These are phyloP conservation scores for Tenebrosternarchus preto DNA, from an alignment of 2,113 vertebrate species.

Conservation along the genomic window DNA sequence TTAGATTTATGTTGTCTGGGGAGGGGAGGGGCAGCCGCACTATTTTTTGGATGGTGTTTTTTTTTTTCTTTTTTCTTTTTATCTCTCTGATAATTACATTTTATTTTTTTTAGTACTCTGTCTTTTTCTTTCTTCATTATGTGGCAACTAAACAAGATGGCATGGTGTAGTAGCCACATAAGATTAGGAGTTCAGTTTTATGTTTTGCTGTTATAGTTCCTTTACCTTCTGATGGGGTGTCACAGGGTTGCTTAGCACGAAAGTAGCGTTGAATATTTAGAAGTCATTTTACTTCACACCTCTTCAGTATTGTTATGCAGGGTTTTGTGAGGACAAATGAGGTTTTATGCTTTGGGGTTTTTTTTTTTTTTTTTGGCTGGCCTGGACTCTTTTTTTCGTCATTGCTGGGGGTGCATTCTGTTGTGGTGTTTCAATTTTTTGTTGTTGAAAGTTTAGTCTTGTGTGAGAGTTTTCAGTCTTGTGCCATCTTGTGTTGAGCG, in stretches of 20 bases:
- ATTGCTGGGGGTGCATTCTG: not conserved
- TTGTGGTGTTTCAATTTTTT: not conserved
- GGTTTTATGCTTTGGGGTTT: not conserved
- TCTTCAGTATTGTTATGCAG: not conserved
- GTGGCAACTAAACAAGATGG: not conserved
- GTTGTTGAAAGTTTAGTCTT: not conserved
- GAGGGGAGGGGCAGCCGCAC: too few relatives aligned
- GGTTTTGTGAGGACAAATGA: not conserved
- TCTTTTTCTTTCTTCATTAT: too few relatives aligned
- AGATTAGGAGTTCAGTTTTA: not conserved
- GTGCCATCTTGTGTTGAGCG: slow-evolving; percentile 32
- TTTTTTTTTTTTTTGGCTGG: too few relatives aligned
- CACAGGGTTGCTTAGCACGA: not conserved
- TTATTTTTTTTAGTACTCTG: too few relatives aligned
- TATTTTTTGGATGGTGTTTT: not conserved
- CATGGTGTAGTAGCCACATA: not conserved
- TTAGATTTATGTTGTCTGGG: not conserved
- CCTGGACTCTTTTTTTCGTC: not conserved
- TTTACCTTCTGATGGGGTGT: not conserved
- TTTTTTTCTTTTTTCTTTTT: not conserved
- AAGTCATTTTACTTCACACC: not conserved
- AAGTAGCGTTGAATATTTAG: too few relatives aligned
- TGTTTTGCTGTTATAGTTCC: not conserved
- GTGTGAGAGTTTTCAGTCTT: not conserved
- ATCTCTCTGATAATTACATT: not conserved